These are phyloP conservation scores for Sitta europaea DNA, from an alignment of 2,113 vertebrate species.

Conservation along the genomic window DNA sequence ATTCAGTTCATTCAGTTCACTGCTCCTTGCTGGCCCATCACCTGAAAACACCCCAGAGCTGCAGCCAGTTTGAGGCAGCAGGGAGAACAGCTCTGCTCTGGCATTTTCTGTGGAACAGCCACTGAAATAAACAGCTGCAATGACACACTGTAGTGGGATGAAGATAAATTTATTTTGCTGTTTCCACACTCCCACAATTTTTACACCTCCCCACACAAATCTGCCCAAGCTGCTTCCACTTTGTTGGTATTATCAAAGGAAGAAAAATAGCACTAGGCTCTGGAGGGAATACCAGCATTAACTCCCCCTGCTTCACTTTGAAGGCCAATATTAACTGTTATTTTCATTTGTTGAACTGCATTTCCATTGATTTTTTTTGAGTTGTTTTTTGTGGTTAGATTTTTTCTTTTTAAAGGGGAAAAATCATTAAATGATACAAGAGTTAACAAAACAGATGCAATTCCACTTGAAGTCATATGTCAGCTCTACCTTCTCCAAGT, in stretches of 20 bases:
- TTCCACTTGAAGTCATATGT: background rate
- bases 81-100: background rate
- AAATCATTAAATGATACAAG: background rate
- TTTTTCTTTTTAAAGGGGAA: fast-evolving
- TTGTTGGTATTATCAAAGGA: slow-evolving; percentile 40
- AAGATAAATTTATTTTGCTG: slow-evolving; percentile 65
- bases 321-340: slow-evolving; percentile 35
- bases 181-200: slow-evolving; percentile 64
- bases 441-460: background rate
- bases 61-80: background rate
- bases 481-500: background rate
- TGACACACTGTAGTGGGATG: slow-evolving; percentile 60
- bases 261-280: slow-evolving; percentile 29
- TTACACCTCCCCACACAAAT: slow-evolving; percentile 62
- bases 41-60: background rate
- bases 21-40: background rate
- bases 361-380: background rate
- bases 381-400: background rate
- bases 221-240: slow-evolving; percentile 61
- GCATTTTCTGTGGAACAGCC: slow-evolving; percentile 33
- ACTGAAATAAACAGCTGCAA: slow-evolving; percentile 60
- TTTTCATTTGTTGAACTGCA: slow-evolving; percentile 13
- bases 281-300: slow-evolving; percentile 10
- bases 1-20: fast-evolving
- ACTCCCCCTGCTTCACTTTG: slow-evolving; percentile 10